phyloP scores from a whole-genome alignment of 2,888 invertebrate genomes.

The Stenodema calcarata region DNA sequence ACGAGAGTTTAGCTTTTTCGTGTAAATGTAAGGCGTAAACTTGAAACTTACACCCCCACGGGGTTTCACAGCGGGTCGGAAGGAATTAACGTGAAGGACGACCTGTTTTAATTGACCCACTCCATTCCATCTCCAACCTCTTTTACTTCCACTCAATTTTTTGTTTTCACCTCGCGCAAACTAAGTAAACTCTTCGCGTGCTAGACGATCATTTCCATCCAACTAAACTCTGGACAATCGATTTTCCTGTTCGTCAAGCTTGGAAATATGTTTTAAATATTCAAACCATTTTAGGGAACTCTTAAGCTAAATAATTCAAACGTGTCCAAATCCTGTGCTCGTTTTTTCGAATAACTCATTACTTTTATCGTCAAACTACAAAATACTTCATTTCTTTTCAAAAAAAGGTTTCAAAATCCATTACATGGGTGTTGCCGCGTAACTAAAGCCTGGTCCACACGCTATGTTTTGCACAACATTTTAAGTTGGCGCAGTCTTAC shows the following conservation, averaged over 20 bases:
- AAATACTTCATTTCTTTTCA: too few relatives aligned
- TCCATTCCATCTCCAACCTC: neutral
- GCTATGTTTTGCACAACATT: too few relatives aligned
- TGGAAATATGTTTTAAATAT: too few relatives aligned
- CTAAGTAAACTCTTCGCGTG: neutral
- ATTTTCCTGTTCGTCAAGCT: neutral
- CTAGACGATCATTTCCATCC: neutral
- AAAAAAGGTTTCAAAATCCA: too few relatives aligned
- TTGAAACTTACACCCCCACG: neutral
- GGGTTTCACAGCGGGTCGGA: neutral
- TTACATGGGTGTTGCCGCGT: too few relatives aligned
- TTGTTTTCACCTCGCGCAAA: neutral
- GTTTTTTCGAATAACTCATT: too few relatives aligned
- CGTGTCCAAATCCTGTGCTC: too few relatives aligned
- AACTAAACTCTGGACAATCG: neutral
- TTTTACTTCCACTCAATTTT: neutral
- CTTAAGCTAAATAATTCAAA: too few relatives aligned
- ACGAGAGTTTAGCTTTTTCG: neutral
- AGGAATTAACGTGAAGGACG: neutral
- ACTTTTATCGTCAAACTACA: too few relatives aligned
- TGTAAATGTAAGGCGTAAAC: neutral
- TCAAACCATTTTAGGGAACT: too few relatives aligned
- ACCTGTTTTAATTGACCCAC: neutral
- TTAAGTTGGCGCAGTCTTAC: too few relatives aligned
- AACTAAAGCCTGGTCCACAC: too few relatives aligned